Evolutionary conservation across 2,797 vertebrate species (phyloP).

Genomic region (Micropoecilia bifurca): DNA sequence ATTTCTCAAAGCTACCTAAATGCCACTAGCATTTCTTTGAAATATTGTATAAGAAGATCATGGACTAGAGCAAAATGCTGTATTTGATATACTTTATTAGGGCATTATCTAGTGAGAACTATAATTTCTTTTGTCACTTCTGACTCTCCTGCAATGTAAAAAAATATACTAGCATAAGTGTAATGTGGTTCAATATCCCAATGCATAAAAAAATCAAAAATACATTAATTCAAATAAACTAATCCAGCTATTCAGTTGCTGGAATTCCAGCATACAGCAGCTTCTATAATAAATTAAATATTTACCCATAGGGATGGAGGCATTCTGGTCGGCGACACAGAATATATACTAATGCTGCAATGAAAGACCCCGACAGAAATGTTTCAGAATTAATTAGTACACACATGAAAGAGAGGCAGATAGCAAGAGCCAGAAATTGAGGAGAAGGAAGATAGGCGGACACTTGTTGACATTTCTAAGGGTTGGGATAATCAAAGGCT

Average conservation of each 20-base stretch:
- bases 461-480: slow-evolving; percentile 71
- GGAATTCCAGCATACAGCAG: slow-evolving; percentile 29
- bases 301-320: slow-evolving; percentile 41
- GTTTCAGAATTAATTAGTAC: slow-evolving; percentile 59
- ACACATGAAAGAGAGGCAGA: slow-evolving; percentile 52
- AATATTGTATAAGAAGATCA: not conserved
- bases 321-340: slow-evolving; percentile 35
- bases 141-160: not conserved
- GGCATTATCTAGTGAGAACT: not conserved
- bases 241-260: not conserved
- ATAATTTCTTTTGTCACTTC: not conserved
- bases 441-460: slow-evolving; percentile 42
- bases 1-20: not conserved
- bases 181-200: not conserved
- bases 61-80: not conserved
- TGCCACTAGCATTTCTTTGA: not conserved
- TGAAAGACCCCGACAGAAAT: slow-evolving; percentile 48
- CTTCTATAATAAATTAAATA: slow-evolving; percentile 41
- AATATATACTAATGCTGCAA: slow-evolving; percentile 55
- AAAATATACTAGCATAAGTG: not conserved
- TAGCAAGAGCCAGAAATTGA: slow-evolving; percentile 23
- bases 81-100: not conserved
- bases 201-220: not conserved
- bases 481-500: slow-evolving; percentile 60
- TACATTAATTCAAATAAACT: not conserved